Base-by-base conservation (phyloP, 1,140 invertebrate species). In the Cephus cinctus region DNA sequence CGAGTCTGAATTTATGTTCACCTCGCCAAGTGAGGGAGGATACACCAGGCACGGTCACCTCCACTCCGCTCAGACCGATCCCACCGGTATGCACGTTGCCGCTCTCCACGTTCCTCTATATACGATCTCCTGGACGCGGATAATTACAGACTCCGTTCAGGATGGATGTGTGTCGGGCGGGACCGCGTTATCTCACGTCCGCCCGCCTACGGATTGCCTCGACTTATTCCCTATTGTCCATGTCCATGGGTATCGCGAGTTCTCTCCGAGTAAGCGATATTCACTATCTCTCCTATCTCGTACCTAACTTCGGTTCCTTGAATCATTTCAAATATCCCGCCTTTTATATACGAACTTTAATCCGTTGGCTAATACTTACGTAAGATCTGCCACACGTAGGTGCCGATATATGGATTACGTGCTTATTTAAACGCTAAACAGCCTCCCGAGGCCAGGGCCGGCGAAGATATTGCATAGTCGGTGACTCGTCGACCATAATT, bases 131-230 rank as follows among this genome's bases (percentile, higher is more conserved):
- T 58, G 54, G 54, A 63, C 59, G 56, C 43, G 50, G 63, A 62
- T 72, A 72, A 72, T 72, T 69, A 63, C 59, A 70, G 56, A 59
- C 44, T 21, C 42, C 27, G 34, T 19, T 3, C 14, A 62, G 61
- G 68, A 70, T 69, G 59, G 65, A 73, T 65, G 61, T 43, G 50
- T 61, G 65, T 62, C 67, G 63, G 63, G 56, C 60, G 56, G 57
- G 27, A 51, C 57, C 38, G 46, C 45, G 56, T 62, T 67, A 69
- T 66, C 63, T 65, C 43, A 14, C 50, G 56, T 45, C 50, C 45
- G 50, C 49, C 61, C 63, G 56, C 64, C 64, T 63, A 65, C 61
- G 50, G 46, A 44, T 39, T 53, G 36, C 22, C 45, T 47, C 40
- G 30, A 60, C 46, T 64, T 64, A 67, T 66, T 54, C 54, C 50